phyloP scores from a whole-genome alignment of 2,113 vertebrate genomes.

The Gobio gobio region DNA sequence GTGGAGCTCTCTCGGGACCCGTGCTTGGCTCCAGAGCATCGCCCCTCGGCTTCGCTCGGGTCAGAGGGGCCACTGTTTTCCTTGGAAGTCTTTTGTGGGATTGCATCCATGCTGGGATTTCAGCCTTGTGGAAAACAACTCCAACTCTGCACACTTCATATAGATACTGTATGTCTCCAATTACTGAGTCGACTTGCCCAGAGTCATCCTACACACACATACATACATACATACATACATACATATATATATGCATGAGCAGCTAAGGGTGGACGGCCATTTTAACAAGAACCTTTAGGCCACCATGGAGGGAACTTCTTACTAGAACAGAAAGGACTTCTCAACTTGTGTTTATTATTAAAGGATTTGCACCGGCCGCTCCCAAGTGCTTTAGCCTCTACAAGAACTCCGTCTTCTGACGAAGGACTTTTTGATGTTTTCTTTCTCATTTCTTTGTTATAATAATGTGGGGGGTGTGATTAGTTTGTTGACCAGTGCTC shows the following conservation, averaged over 20 bases:
- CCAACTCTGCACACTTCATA: constrained; percentile 1
- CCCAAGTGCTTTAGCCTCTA: constrained; percentile 36
- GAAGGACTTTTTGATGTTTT: constrained; percentile 37
- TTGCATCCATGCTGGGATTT: constrained; percentile 36
- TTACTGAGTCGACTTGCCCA: constrained; percentile 13
- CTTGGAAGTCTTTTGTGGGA: constrained; percentile 54
- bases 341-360: constrained; percentile 47
- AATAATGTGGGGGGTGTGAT: not conserved
- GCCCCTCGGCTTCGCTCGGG: constrained; percentile 18
- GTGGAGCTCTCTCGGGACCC: constrained; percentile 37
- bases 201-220: not conserved
- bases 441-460: constrained; percentile 23
- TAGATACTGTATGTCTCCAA: constrained; percentile 34
- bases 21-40: constrained; percentile 8
- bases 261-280: constrained; percentile 27
- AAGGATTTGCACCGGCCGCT: constrained; percentile 36
- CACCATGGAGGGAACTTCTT: constrained; percentile 7
- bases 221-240: not conserved
- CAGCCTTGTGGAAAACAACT: constrained; percentile 26
- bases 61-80: constrained; percentile 55
- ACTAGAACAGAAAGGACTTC: constrained; percentile 17
- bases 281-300: constrained; percentile 53
- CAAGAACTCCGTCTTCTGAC: constrained; percentile 35
- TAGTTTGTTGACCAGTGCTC: constrained; percentile 22
- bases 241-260: not conserved